Evolutionary conservation across 2,888 invertebrate species (phyloP).

Genomic region (Oligia strigilis): DNA sequence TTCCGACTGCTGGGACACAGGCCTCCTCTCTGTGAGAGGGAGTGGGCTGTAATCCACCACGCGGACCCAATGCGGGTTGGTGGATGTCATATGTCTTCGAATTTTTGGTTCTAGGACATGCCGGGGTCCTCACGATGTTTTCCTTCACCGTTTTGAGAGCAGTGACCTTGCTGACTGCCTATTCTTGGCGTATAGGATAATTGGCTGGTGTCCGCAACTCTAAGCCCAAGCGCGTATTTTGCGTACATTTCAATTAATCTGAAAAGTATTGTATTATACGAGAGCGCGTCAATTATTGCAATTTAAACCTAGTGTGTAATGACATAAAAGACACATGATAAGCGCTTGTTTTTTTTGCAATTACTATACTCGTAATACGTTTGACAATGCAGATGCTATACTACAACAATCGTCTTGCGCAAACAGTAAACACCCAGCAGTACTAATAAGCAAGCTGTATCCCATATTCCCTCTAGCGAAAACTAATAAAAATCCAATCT

Average conservation of each 20-base stretch:
- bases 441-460: not conserved
- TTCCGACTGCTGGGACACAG: too few species aligned
- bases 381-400: not conserved
- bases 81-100: too few species aligned
- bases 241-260: not conserved
- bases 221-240: too few species aligned
- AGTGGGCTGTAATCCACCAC: too few species aligned
- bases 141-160: too few species aligned
- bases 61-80: too few species aligned
- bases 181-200: too few species aligned
- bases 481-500: constrained; percentile 37
- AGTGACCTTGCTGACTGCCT: too few species aligned
- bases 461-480: not conserved
- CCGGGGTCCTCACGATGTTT: too few species aligned
- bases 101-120: too few species aligned
- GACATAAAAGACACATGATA: not conserved
- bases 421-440: not conserved
- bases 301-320: not conserved
- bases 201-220: too few species aligned
- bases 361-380: not conserved
- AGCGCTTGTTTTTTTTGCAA: not conserved
- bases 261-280: not conserved
- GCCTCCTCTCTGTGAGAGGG: too few species aligned
- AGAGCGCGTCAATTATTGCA: not conserved
- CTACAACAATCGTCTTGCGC: not conserved